A percentile compares a stretch with the other conserved stretches of the same genome.
Evolutionary conservation across 2,888 invertebrate genomes (phyloP).

Genomic region (Hemicrepidius hirtus): DNA sequence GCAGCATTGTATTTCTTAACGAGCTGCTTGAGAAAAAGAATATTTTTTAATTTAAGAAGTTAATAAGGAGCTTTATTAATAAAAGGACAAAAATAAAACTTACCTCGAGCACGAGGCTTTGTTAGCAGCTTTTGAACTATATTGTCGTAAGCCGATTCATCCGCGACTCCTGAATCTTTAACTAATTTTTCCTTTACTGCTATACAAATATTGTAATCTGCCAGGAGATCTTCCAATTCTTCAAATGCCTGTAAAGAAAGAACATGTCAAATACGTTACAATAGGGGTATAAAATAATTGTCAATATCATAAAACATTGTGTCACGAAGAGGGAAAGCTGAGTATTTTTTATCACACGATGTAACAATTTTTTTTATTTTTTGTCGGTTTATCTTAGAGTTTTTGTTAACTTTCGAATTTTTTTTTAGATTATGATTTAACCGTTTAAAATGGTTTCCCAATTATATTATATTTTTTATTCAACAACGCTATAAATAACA

Average conservation of each 20-base stretch:
- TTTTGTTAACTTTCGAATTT: too few species aligned
- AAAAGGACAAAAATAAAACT: conserved; percentile 62
- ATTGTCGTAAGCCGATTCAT: conserved; percentile 89
- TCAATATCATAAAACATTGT: too few species aligned
- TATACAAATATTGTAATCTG: conserved; percentile 91
- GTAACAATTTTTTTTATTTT: too few species aligned
- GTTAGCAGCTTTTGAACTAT: conserved; percentile 90
- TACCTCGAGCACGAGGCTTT: conserved; percentile 93
- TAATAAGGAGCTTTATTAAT: neutral
- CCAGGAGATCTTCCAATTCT: conserved; percentile 90
- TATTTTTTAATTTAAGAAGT: neutral
- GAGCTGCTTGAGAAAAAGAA: neutral
- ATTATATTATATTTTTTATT: too few species aligned
- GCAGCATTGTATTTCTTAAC: neutral
- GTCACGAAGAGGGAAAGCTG: too few species aligned
- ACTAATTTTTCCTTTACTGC: conserved; percentile 95
- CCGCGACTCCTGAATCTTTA: conserved; percentile 96
- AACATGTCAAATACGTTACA: neutral
- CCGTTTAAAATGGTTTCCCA: too few species aligned
- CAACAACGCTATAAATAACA: too few species aligned
- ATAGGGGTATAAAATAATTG: neutral
- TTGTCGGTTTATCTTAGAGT: too few species aligned
- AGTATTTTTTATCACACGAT: too few species aligned
- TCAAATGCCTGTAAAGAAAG: conserved; percentile 87
- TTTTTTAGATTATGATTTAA: too few species aligned